Conservation (phyloP, 2,113 vertebrate species). For the Indicator indicator region DNA sequence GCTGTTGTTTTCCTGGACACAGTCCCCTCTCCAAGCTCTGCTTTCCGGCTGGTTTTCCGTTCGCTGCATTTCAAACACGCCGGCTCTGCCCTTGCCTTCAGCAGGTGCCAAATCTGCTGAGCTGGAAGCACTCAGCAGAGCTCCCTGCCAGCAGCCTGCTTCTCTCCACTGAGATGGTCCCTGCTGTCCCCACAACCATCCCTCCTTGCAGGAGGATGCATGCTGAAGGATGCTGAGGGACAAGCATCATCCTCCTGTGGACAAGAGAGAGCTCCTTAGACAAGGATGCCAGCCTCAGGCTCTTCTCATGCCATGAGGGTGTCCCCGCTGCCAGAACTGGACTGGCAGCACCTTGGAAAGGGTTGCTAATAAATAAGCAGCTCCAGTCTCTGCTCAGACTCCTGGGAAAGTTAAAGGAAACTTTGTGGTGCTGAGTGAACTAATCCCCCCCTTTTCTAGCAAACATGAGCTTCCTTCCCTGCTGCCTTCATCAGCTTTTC, state of each 20-base stretch:
- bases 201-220: not conserved
- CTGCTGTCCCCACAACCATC: fast-evolving
- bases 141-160: not conserved
- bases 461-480: not conserved
- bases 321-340: not conserved
- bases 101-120: constrained; percentile 44
- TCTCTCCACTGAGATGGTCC: not conserved
- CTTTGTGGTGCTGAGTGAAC: not conserved
- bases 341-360: not conserved
- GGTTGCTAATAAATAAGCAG: not conserved
- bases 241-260: not conserved
- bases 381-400: not conserved
- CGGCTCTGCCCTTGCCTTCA: not conserved
- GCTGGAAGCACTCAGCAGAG: not conserved
- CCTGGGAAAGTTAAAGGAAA: not conserved
- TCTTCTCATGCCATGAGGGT: not conserved
- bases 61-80: not conserved
- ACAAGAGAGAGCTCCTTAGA: too few species aligned
- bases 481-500: not conserved
- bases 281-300: fast-evolving
- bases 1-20: constrained; percentile 1
- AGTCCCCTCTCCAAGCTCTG: not conserved
- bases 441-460: not conserved
- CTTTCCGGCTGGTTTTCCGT: constrained; percentile 36
- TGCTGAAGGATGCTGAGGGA: not conserved